A percentile compares a stretch with the other conserved stretches of the same genome.
These are phyloP conservation scores for Campylomormyrus tamandua DNA, from an alignment of 2,113 vertebrate species.

Conservation along the genomic window DNA sequence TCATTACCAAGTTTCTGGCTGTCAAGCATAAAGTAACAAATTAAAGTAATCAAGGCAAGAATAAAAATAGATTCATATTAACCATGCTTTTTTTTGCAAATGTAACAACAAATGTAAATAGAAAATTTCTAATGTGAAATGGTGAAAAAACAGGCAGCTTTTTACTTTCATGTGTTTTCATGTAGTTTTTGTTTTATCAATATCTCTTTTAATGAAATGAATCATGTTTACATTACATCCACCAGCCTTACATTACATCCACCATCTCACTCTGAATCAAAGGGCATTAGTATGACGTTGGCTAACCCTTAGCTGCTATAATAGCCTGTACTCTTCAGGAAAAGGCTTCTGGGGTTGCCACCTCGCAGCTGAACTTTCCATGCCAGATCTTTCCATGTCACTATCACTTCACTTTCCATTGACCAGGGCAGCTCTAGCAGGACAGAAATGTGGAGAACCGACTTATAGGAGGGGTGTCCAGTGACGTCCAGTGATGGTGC, in stretches of 20 bases:
- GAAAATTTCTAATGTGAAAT: background rate
- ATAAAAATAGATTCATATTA: constrained; percentile 1
- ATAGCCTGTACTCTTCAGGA: background rate
- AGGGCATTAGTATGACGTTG: background rate
- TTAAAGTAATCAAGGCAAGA: constrained; percentile 2
- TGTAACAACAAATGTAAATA: background rate
- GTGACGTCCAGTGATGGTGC: background rate
- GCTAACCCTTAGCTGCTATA: background rate
- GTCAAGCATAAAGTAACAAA: constrained; percentile 7
- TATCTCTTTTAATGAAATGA: background rate
- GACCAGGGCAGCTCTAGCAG: background rate
- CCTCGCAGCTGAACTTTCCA: background rate
- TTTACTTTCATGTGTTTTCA: background rate
- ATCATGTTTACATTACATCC: background rate
- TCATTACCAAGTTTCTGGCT: background rate
- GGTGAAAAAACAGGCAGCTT: background rate
- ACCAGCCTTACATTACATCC: too few relatives aligned
- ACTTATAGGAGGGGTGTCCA: background rate
- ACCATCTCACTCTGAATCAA: background rate
- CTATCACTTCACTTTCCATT: background rate
- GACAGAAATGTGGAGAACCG: background rate
- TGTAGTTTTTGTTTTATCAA: background rate
- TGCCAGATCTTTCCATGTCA: background rate
- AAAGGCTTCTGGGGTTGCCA: background rate
- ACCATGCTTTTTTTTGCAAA: background rate